Evolutionary conservation across 35 echinoderm and acorn worm genomes (phyloP).

Genomic region (Heliocidaris tuberculata): DNA sequence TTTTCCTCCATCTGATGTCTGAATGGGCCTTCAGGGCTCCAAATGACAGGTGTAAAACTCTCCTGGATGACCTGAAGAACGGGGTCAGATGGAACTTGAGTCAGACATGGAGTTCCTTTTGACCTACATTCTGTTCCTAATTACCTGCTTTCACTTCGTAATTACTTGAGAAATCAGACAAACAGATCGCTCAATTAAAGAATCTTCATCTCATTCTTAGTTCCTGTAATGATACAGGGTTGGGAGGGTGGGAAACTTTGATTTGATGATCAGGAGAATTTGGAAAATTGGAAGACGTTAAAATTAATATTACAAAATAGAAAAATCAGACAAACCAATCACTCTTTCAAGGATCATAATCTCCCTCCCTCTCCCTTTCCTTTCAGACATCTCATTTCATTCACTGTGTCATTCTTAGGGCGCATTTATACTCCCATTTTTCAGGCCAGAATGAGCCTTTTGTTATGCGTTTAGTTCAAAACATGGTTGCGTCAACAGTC

Average conservation of each 20-base stretch:
- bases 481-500: too few species aligned
- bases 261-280: neutral
- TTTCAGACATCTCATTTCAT: too few species aligned
- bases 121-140: slow-evolving; percentile 26
- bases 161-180: neutral
- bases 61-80: slow-evolving; percentile 5
- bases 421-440: too few species aligned
- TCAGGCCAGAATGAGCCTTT: too few species aligned
- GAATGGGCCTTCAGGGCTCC: neutral
- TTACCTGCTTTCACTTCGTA: neutral
- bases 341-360: too few species aligned
- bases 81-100: neutral
- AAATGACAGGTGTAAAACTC: neutral
- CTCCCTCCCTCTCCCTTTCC: too few species aligned
- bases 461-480: too few species aligned
- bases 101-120: slow-evolving; percentile 24
- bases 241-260: neutral
- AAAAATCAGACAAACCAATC: too few species aligned
- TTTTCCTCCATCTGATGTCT: neutral
- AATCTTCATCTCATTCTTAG: neutral
- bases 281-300: too few species aligned
- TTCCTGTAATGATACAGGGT: neutral
- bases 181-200: neutral
- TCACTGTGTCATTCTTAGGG: too few species aligned
- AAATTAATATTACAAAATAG: too few species aligned